Evolutionary conservation across 1,140 invertebrate species (phyloP).

Genomic region (Ridgeia piscesae): DNA sequence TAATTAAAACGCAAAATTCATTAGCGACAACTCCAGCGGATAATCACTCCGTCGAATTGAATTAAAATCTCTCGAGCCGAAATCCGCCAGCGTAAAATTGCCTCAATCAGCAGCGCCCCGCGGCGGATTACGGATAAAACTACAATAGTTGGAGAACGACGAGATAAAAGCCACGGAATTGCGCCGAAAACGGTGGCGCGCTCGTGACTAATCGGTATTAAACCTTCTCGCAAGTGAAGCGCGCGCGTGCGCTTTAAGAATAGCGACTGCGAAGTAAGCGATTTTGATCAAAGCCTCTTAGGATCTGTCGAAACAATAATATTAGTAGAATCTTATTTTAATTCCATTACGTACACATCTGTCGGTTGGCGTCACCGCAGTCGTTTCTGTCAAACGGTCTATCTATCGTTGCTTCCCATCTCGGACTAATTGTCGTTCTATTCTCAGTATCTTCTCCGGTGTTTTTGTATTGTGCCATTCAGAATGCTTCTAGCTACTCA

Average conservation of each 20-base stretch:
- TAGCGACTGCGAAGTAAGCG: background rate
- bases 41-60: background rate
- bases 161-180: background rate
- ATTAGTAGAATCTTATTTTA: background rate
- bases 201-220: background rate
- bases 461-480: no score
- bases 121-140: background rate
- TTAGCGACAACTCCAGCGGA: background rate
- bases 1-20: conserved; percentile 1
- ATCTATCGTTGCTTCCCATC: no score
- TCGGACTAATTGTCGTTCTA: no score
- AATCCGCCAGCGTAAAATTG: background rate
- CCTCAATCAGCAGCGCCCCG: background rate
- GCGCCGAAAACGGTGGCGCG: background rate
- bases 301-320: background rate
- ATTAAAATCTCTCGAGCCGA: conserved; percentile 5
- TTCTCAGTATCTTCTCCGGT: no score
- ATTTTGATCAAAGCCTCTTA: background rate
- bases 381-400: no score
- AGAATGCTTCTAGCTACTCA: no score
- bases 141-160: background rate
- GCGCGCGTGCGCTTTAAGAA: background rate
- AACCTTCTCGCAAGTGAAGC: background rate
- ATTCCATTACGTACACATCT: background rate
- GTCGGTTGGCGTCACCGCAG: no score